A percentile compares a stretch with the other conserved stretches of the same genome.
phyloP scores from a whole-genome alignment of 53 echinoderm and acorn worm species.

The Arbacia lixula region DNA sequence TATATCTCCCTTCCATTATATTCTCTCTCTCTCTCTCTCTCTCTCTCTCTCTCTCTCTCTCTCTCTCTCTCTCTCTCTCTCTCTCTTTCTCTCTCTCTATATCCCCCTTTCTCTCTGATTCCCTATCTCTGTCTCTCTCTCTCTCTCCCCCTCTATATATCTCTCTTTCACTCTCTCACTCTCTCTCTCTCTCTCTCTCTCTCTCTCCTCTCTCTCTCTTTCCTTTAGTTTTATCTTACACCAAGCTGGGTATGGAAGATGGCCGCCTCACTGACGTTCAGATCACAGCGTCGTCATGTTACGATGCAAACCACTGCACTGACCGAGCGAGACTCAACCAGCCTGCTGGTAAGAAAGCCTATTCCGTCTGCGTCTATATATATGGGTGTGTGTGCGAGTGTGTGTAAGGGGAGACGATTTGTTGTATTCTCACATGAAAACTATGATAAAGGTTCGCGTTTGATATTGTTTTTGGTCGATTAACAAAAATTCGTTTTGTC shows the following conservation, averaged over 20 bases:
- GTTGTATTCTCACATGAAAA: neutral
- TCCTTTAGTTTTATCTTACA: neutral
- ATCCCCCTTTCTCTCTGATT: neutral
- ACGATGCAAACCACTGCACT: neutral
- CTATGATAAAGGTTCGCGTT: neutral
- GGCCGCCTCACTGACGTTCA: conserved; percentile 44
- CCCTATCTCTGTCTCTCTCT: neutral
- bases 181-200: conserved; percentile 3
- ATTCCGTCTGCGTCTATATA: neutral
- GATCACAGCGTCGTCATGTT: conserved; percentile 48
- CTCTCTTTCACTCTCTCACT: neutral
- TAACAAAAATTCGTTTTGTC: too few relatives aligned
- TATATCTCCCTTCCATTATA: too few relatives aligned
- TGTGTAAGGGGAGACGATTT: neutral
- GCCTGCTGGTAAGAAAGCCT: neutral
- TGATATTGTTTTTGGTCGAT: neutral
- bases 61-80: too few relatives aligned
- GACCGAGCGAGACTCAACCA: conserved; percentile 45
- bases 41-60: too few relatives aligned
- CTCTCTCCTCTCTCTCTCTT: neutral
- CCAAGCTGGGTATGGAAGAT: conserved; percentile 53
- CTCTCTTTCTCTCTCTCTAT: too few relatives aligned
- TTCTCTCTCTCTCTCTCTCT: too few relatives aligned
- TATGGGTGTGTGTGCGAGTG: neutral
- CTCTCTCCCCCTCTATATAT: neutral